Percentiles rank a stretch among this genome's conserved stretches.
Evolutionary conservation across 2,888 invertebrate genomes (phyloP).

Genomic region (Epinotia ramella): DNA sequence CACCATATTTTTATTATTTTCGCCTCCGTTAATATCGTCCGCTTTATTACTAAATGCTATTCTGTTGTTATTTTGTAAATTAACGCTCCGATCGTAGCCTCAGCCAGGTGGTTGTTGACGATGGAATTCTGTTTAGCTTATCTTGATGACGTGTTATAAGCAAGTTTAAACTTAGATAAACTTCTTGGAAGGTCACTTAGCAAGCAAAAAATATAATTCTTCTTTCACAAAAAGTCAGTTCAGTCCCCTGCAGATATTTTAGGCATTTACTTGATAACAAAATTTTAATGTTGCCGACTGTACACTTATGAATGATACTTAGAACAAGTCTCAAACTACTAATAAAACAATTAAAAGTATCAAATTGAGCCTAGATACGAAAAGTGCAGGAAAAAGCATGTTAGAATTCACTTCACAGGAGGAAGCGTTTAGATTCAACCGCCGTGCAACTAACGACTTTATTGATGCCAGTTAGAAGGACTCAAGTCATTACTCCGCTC

Average conservation of each 20-base stretch:
- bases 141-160: not conserved
- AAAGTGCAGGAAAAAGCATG: constrained; percentile 70
- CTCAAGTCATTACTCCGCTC: constrained; percentile 55
- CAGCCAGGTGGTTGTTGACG: constrained; percentile 6
- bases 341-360: constrained; percentile 1
- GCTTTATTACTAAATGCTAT: constrained; percentile 56
- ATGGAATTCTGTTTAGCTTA: constrained; percentile 6
- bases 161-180: constrained; percentile 26
- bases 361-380: constrained; percentile 59
- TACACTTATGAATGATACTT: not conserved
- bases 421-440: constrained; percentile 53
- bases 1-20: constrained; percentile 62
- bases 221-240: not conserved
- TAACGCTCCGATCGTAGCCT: constrained; percentile 9
- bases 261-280: too few relatives aligned
- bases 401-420: constrained; percentile 66
- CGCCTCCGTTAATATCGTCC: constrained; percentile 58
- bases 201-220: constrained; percentile 5
- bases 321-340: not conserved
- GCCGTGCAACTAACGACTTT: constrained; percentile 56
- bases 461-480: constrained; percentile 54
- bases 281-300: too few relatives aligned
- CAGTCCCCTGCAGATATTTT: too few relatives aligned
- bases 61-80: constrained; percentile 34
- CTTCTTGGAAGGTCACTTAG: constrained; percentile 14